Conservation (phyloP, 2,797 vertebrate genomes). For the Eulemur mongoz region DNA sequence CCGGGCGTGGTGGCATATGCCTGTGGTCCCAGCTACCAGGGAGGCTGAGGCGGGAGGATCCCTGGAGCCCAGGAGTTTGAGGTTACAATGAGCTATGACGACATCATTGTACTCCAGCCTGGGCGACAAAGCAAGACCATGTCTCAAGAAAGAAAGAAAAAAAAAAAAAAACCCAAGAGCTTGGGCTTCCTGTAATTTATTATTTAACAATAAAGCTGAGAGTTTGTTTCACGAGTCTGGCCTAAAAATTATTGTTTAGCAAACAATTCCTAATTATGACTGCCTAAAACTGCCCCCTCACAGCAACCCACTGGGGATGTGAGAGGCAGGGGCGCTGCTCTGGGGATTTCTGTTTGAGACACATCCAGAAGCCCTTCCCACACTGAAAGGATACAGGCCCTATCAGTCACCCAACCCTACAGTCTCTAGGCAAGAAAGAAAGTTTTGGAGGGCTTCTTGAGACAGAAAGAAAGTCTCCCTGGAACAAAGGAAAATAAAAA, state of each 20-base stretch:
- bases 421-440: not conserved
- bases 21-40: not conserved
- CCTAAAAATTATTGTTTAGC: not conserved
- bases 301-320: not conserved
- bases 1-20: not conserved
- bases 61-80: not conserved
- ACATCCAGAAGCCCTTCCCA: not conserved
- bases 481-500: conserved; percentile 28
- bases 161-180: not conserved
- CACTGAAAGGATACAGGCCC: not conserved
- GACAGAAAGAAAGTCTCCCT: not conserved
- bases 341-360: not conserved
- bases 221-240: not conserved
- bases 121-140: not conserved
- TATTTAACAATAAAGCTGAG: conserved; percentile 25
- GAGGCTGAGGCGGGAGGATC: not conserved
- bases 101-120: not conserved
- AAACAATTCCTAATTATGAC: not conserved
- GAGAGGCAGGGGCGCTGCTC: not conserved
- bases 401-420: not conserved
- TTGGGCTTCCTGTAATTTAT: not conserved
- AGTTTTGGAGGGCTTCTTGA: not conserved
- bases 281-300: not conserved
- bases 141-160: not conserved
- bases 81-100: not conserved